Evolutionary conservation across 2,113 vertebrate genomes (phyloP).

Genomic region (Proterorhinus semilunaris): DNA sequence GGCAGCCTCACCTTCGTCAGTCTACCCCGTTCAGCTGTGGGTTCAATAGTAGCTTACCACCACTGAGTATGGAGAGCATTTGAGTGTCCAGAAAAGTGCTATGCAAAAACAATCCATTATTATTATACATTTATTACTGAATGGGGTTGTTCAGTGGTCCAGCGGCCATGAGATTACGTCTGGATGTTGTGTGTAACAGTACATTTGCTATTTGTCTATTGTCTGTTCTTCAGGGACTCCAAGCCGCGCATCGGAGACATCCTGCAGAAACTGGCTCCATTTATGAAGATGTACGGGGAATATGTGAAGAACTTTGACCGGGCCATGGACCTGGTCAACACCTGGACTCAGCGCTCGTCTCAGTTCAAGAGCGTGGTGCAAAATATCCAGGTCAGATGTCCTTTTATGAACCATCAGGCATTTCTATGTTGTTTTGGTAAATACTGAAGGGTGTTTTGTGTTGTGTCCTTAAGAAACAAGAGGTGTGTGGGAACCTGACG

Average conservation of each 20-base stretch:
- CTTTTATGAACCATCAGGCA: not conserved
- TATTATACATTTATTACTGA: too few relatives aligned
- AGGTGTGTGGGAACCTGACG: constrained; percentile 92
- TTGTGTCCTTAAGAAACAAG: constrained; percentile 82
- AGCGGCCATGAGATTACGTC: not conserved
- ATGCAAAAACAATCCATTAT: too few relatives aligned
- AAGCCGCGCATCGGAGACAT: constrained; percentile 95
- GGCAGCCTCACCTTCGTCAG: too few relatives aligned
- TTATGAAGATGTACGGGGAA: constrained; percentile 98
- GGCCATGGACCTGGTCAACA: constrained; percentile 90
- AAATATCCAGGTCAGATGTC: constrained; percentile 83
- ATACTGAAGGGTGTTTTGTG: not conserved
- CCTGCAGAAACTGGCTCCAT: constrained; percentile 95
- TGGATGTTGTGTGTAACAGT: not conserved
- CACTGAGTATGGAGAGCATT: too few relatives aligned
- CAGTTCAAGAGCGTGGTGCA: constrained; percentile 89
- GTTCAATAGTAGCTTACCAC: too few relatives aligned
- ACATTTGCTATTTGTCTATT: not conserved
- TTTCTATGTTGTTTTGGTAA: not conserved
- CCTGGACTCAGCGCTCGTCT: constrained; percentile 87
- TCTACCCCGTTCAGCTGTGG: too few relatives aligned
- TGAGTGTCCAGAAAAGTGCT: too few relatives aligned
- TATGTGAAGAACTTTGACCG: constrained; percentile 98
- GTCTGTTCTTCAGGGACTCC: constrained; percentile 74
- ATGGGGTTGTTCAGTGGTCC: not conserved